Percentiles rank a stretch among this genome's conserved stretches.
These are phyloP conservation scores for Larimichthys crocea DNA, from an alignment of 2,113 vertebrate species.

Conservation along the genomic window DNA sequence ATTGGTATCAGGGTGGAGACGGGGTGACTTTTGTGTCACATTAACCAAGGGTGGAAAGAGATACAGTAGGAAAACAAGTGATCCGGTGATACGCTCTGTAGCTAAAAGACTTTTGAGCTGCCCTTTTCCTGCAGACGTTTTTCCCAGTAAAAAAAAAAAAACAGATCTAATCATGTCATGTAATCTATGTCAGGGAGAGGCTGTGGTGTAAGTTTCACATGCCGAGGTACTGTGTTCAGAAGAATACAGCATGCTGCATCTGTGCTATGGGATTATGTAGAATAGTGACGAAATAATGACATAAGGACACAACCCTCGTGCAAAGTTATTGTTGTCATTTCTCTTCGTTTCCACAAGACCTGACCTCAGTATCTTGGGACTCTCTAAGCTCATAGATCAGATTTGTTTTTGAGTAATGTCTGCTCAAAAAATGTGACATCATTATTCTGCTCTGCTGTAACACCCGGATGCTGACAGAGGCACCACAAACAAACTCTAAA, in stretches of 20 bases:
- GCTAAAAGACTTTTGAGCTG: not conserved
- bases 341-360: too few relatives aligned
- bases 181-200: not conserved
- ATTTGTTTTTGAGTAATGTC: not conserved
- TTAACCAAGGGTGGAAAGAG: not conserved
- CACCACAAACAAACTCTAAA: not conserved
- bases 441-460: not conserved
- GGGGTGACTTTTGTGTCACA: constrained; percentile 6
- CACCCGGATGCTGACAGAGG: not conserved
- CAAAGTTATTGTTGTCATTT: not conserved
- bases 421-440: not conserved
- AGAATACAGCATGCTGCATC: not conserved
- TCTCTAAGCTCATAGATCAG: not conserved
- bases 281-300: not conserved
- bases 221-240: not conserved
- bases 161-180: not conserved
- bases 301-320: not conserved
- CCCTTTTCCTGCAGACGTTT: not conserved
- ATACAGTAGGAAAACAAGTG: not conserved
- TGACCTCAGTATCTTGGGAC: not conserved
- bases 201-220: not conserved
- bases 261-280: too few relatives aligned
- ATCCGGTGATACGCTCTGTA: not conserved
- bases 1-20: not conserved
- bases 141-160: too few relatives aligned